These are phyloP conservation scores for Petrocephalus zakoni DNA, from an alignment of 2,113 vertebrate genomes.

Conservation along the genomic window DNA sequence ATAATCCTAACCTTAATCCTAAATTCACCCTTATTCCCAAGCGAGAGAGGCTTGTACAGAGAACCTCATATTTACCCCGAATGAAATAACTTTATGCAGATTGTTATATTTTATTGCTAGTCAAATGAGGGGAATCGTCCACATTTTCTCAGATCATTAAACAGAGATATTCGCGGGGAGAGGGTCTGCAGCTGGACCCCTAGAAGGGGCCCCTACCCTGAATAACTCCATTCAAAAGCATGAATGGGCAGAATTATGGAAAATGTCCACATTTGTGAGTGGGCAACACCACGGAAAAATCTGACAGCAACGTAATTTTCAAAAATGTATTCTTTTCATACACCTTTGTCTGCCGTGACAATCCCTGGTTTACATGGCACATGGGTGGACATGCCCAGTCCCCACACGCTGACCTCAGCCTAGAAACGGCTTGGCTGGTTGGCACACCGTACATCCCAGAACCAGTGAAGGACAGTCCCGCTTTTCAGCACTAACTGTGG, in stretches of 20 bases:
- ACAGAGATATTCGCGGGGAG: background rate
- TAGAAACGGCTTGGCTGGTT: background rate
- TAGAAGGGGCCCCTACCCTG: background rate
- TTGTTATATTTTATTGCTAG: background rate
- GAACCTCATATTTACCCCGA: background rate
- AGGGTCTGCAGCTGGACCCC: background rate
- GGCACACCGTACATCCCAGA: background rate
- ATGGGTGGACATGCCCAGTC: background rate
- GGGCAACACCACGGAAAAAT: background rate
- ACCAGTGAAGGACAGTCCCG: background rate
- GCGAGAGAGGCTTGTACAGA: background rate
- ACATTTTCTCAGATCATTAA: background rate
- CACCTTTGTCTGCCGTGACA: background rate
- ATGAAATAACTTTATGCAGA: background rate
- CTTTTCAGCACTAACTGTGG: background rate
- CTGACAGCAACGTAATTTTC: background rate
- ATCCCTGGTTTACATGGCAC: background rate
- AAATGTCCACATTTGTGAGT: background rate
- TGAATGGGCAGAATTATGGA: background rate
- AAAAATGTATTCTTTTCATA: background rate
- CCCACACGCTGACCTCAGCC: background rate
- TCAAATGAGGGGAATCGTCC: background rate
- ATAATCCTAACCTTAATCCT: background rate
- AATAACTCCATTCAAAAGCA: background rate
- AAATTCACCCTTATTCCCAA: background rate